These are phyloP conservation scores for Embidobia sp. DNA, from an alignment of 2,888 invertebrate genomes.

Conservation along the genomic window DNA sequence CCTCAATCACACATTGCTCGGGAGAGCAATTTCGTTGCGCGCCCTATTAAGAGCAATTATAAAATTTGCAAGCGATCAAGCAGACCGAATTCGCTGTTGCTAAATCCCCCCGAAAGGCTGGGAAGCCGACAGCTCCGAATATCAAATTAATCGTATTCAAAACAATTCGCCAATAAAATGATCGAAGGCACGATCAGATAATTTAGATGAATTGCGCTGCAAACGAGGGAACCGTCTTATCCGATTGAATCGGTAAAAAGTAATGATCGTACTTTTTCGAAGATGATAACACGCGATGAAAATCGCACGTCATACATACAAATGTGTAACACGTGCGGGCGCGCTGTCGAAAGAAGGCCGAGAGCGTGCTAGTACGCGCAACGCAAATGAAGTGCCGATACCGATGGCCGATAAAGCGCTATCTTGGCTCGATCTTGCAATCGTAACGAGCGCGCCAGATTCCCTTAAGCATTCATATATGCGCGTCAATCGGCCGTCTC, in stretches of 20 bases:
- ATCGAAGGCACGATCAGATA: constrained; percentile 46
- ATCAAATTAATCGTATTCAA: constrained; percentile 45
- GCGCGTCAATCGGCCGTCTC: constrained; percentile 66
- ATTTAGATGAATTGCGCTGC: constrained; percentile 36
- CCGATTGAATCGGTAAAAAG: constrained; percentile 51
- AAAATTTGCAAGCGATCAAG: too few species aligned
- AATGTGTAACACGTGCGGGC: constrained; percentile 59
- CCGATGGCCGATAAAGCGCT: constrained; percentile 70
- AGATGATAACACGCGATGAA: constrained; percentile 63
- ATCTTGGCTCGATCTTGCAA: constrained; percentile 71
- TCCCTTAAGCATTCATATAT: constrained; percentile 81
- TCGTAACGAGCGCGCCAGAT: constrained; percentile 78
- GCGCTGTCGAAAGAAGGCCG: constrained; percentile 27
- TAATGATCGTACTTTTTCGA: constrained; percentile 54
- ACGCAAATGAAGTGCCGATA: constrained; percentile 70
- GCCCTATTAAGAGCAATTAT: too few species aligned
- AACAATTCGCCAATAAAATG: constrained; percentile 45
- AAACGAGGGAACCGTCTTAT: constrained; percentile 48
- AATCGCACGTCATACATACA: constrained; percentile 63
- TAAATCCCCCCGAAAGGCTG: too few species aligned
- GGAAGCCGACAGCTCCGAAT: neutral
- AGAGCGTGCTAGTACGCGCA: too few species aligned
- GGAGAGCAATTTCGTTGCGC: too few species aligned
- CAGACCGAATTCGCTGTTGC: too few species aligned
- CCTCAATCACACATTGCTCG: too few species aligned